Evolutionary conservation across 1,140 invertebrate genomes (phyloP), one percentile per base, ranked within the genome.

Genomic region (Microplitis mediator): DNA sequence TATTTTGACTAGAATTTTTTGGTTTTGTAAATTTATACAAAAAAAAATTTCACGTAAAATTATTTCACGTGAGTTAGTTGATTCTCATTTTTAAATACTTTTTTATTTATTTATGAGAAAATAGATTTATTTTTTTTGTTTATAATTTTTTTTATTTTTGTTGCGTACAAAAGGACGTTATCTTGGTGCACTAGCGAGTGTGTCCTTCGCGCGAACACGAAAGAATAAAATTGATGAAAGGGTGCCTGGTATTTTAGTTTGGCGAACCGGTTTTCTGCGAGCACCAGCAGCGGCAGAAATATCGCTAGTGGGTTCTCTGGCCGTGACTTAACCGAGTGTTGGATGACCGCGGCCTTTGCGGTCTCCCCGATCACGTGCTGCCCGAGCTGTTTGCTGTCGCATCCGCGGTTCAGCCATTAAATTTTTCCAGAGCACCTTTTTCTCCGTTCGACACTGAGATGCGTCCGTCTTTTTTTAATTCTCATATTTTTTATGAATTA

Each of bases 211-310:
- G 14, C 8, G 45, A 23, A 52, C 32, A 31, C 36, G 13, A 66
- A 52, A 36, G 35, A 34, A 45, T 6, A 36, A 60, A 31, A 14
- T 23, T 35, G 39, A 63, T 32, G 62, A 71, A 35, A 66, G 70
- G 51, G 63, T 65, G 39, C 58, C 50, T 62, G 56, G 65, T 58
- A 64, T 68, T 36, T 68, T 34, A 34, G 16, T 73, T 68, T 73
- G 66, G 58, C 61, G 65, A 73, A 73, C 70, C 70, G 66, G 66
- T 73, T 73, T 73, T 39, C 16, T 34, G 14, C 52, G 65, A 56
- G 39, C 45, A 56, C 34, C 32, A 39, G 16, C 35, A 63, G 0
- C n/a, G 3, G n/a, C 9, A 34, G 39, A 45, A 45, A 45, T 2
- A 45, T 45, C 39, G 39, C 39, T 45, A 45, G 39, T 9, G 39